Base-by-base conservation (phyloP, 2,888 invertebrate genomes). In the Neoaliturus tenellus region DNA sequence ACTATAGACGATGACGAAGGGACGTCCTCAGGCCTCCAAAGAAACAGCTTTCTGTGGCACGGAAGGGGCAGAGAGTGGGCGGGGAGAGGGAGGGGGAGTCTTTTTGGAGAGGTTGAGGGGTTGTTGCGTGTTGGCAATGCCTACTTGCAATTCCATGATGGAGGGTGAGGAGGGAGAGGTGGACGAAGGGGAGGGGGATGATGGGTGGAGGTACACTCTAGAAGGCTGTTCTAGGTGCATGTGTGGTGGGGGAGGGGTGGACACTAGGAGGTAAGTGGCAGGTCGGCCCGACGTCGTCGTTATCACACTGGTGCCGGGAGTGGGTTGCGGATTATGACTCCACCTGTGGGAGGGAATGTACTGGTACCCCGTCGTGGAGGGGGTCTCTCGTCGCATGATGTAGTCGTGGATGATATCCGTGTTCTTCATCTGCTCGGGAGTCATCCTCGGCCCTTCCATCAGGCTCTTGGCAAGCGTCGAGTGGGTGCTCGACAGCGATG, bases 361-460 rank as follows among this genome's bases (percentile, higher is more conserved):
- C 86, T 84, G 84, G 69, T 82, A 84, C n/a, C 73, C 39, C 28
- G 90, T 89, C 14, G 90, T 89, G 17, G 91, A 90, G 83, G 91
- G 90, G 10, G 92, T 90, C 88, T 95, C 95, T 2, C 94, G 94
- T 85, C 96, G 93, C 94, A 97, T 96, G 90, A 98, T 96, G 91
- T 96, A 97, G 90, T 96, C 97, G 91, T 97, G 97, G 90, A 98
- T 97, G 89, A 97, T 95, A 91, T 98, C 98, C 44, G 97, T 96
- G 89, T 97, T 95, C 91, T 97, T 97, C 91, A 97, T 93, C 92
- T 97, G 97, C 91, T 98, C 98, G 80, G 97, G 96, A 62, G 97
- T 97, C 96, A 97, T 97, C 88, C 97, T 93, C 8, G 98, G 97
- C n/a, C 97, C 97, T 89, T 97, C 97, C 95, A 97, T 97, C 86